These are phyloP conservation scores for Mycogona germanica DNA, from an alignment of 2,888 invertebrate genomes.

Conservation along the genomic window DNA sequence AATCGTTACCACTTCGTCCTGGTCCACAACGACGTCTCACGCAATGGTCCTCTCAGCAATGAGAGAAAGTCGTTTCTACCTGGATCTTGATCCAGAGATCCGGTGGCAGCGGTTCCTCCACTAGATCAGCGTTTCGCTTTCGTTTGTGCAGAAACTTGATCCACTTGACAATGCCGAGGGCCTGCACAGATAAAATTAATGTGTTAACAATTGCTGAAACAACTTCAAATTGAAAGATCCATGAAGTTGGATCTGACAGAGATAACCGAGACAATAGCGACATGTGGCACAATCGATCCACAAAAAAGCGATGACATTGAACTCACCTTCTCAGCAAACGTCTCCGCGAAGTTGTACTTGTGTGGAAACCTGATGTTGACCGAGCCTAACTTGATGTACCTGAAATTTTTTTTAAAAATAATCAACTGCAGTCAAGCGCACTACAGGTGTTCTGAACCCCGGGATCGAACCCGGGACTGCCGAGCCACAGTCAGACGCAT, in stretches of 20 bases:
- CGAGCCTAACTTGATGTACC: conserved; percentile 42
- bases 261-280: too few relatives aligned
- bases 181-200: conserved; percentile 27
- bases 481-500: too few relatives aligned
- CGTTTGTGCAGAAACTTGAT: conserved; percentile 65
- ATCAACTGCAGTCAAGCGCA: too few relatives aligned
- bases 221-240: too few relatives aligned
- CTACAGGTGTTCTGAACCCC: too few relatives aligned
- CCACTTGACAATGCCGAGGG: conserved; percentile 86
- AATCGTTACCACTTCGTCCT: not conserved
- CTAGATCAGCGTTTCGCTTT: conserved; percentile 50
- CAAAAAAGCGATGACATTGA: too few relatives aligned
- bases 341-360: conserved; percentile 74
- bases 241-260: too few relatives aligned
- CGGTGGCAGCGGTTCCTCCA: conserved; percentile 60
- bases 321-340: conserved; percentile 66
- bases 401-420: not conserved
- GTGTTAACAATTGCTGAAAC: too few relatives aligned
- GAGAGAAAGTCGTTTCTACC: conserved; percentile 26
- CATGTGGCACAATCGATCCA: too few relatives aligned
- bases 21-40: not conserved
- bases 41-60: conserved; percentile 5
- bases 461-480: too few relatives aligned
- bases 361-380: conserved; percentile 52
- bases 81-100: conserved; percentile 77